phyloP scores from a whole-genome alignment of 2,888 invertebrate genomes.

The Scrobipalpa costella region DNA sequence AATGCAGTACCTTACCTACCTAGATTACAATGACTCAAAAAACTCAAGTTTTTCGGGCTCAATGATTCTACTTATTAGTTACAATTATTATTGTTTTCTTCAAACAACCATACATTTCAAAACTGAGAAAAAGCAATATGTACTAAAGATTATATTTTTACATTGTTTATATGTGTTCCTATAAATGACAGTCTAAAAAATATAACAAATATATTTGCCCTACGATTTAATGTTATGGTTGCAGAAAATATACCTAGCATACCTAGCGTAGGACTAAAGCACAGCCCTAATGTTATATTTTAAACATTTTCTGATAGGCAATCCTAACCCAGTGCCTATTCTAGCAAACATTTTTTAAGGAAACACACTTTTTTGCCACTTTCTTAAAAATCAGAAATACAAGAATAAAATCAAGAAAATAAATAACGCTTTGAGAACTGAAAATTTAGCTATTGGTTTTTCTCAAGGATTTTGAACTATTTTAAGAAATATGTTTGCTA shows the following conservation, averaged over 20 bases:
- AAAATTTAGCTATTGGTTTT: too few species aligned
- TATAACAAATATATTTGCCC: constrained; percentile 35
- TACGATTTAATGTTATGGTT: constrained; percentile 28
- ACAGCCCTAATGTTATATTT: constrained; percentile 41
- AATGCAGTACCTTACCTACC: constrained; percentile 56
- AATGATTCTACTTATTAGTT: constrained; percentile 18
- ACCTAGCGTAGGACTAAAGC: constrained; percentile 35
- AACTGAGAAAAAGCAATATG: background rate
- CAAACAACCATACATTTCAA: constrained; percentile 26
- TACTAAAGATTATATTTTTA: constrained; percentile 12
- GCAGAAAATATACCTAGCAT: constrained; percentile 30
- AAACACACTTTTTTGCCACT: too few species aligned
- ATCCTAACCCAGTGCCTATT: too few species aligned
- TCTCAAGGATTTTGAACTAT: too few species aligned
- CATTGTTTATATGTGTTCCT: background rate
- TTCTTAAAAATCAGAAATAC: too few species aligned
- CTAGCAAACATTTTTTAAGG: too few species aligned
- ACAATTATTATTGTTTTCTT: constrained; percentile 26
- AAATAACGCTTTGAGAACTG: too few species aligned
- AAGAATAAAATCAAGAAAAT: too few species aligned
- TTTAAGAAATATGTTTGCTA: too few species aligned
- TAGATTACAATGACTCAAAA: constrained; percentile 48
- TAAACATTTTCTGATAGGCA: background rate
- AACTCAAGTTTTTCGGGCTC: constrained; percentile 30
- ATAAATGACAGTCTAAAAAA: constrained; percentile 28